Evolutionary conservation across 2,797 vertebrate genomes (phyloP).

Genomic region (Salmo trutta): DNA sequence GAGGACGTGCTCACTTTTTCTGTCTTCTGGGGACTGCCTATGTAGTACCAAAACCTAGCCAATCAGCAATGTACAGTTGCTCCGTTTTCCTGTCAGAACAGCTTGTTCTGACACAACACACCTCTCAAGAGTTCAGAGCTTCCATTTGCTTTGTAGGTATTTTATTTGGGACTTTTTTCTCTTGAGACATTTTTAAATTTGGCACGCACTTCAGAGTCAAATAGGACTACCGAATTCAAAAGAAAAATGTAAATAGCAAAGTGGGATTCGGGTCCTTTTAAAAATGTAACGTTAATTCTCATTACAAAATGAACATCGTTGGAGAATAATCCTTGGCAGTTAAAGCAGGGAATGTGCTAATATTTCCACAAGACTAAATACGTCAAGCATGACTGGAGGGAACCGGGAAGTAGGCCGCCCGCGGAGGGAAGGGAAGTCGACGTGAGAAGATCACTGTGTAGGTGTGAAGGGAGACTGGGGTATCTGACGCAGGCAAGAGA

Average conservation of each 20-base stretch:
- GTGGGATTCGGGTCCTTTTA: constrained; percentile 37
- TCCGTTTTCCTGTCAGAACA: constrained; percentile 48
- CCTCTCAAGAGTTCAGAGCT: constrained; percentile 31
- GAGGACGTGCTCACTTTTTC: constrained; percentile 38
- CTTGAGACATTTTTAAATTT: constrained; percentile 43
- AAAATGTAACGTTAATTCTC: constrained; percentile 64
- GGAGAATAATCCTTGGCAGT: constrained; percentile 62
- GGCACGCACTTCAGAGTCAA: constrained; percentile 49
- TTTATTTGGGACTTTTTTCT: constrained; percentile 8
- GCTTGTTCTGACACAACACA: constrained; percentile 22
- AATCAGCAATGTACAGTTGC: constrained; percentile 55
- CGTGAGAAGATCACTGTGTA: constrained; percentile 38
- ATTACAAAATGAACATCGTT: constrained; percentile 50
- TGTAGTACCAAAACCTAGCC: constrained; percentile 45
- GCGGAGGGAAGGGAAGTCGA: constrained; percentile 37
- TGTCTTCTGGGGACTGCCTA: constrained; percentile 13
- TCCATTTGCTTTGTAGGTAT: constrained; percentile 41
- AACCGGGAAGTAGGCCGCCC: constrained; percentile 12
- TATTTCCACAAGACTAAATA: constrained; percentile 64
- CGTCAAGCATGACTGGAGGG: constrained; percentile 45
- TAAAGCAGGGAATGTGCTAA: constrained; percentile 47
- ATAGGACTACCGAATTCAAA: constrained; percentile 35
- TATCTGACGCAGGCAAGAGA: neutral
- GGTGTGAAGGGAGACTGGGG: constrained; percentile 19
- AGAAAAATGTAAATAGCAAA: constrained; percentile 43